Conservation (phyloP, 2,797 vertebrate species). For the Euthynnus affinis region DNA sequence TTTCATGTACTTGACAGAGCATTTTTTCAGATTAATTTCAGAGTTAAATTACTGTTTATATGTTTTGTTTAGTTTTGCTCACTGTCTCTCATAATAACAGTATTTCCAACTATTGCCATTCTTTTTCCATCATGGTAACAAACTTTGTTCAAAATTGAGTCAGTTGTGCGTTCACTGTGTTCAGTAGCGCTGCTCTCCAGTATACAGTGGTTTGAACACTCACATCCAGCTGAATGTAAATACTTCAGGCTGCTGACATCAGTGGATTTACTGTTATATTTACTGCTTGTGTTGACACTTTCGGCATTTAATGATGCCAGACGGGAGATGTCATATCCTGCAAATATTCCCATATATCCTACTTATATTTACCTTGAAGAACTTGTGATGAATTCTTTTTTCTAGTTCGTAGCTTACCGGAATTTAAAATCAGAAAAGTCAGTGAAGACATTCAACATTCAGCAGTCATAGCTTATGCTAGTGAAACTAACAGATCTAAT, state of each 20-base stretch:
- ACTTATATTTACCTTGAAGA: slow-evolving; percentile 24
- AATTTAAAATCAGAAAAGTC: slow-evolving; percentile 31
- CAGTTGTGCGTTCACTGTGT: neutral
- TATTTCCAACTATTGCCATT: neutral
- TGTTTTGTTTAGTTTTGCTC: neutral
- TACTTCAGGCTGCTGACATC: slow-evolving; percentile 20
- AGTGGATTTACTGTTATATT: slow-evolving; percentile 29
- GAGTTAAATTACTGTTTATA: neutral
- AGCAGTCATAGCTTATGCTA: neutral
- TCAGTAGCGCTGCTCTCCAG: neutral
- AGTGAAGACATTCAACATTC: slow-evolving; percentile 6
- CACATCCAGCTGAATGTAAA: slow-evolving; percentile 7
- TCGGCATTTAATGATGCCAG: slow-evolving; percentile 25
- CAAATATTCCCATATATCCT: slow-evolving; percentile 14
- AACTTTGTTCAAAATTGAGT: neutral
- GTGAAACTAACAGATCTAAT: neutral
- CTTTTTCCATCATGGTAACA: neutral
- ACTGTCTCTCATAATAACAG: neutral
- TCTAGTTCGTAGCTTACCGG: neutral
- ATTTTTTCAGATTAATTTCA: neutral
- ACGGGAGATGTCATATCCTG: slow-evolving; percentile 11
- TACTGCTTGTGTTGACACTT: slow-evolving; percentile 36
- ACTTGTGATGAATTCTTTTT: neutral
- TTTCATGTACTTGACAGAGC: neutral
- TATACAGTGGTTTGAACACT: neutral